A percentile compares a stretch with the other conserved stretches of the same genome.
These are phyloP conservation scores for Diaperis boleti DNA, from an alignment of 2,888 invertebrate genomes.

Conservation along the genomic window DNA sequence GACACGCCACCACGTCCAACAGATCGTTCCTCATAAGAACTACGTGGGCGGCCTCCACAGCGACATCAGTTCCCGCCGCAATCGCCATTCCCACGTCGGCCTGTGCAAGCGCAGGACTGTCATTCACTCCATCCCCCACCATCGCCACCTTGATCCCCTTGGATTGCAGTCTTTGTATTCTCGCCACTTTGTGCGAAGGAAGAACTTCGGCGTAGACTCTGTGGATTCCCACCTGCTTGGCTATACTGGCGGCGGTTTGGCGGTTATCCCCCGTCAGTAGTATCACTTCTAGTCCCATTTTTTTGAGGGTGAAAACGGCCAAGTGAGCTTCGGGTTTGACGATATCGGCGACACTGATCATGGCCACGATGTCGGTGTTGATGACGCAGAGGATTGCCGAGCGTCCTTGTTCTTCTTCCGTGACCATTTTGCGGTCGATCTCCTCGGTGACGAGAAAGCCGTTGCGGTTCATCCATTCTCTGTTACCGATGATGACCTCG, in stretches of 20 bases:
- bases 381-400: constrained; percentile 93
- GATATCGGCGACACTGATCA: constrained; percentile 94
- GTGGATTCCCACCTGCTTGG: constrained; percentile 93
- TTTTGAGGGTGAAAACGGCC: constrained; percentile 91
- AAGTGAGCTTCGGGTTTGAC: constrained; percentile 97
- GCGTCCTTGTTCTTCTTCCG: constrained; percentile 88
- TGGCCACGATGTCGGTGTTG: constrained; percentile 77
- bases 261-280: constrained; percentile 97
- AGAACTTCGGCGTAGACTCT: constrained; percentile 97
- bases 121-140: constrained; percentile 99
- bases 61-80: constrained; percentile 97
- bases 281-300: constrained; percentile 94
- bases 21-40: constrained; percentile 98
- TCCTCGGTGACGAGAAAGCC: constrained; percentile 81
- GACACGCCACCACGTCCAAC: constrained; percentile 94
- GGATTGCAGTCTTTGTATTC: constrained; percentile 88
- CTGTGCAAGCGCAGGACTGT: constrained; percentile 97
- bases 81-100: constrained; percentile 99
- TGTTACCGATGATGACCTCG: constrained; percentile 71
- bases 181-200: constrained; percentile 97
- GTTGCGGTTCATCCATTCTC: constrained; percentile 97
- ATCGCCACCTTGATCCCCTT: constrained; percentile 90
- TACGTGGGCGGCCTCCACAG: constrained; percentile 98
- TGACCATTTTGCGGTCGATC: constrained; percentile 81
- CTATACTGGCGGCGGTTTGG: constrained; percentile 94